phyloP scores from a whole-genome alignment of 2,797 vertebrate species.

The Chelon labrosus region DNA sequence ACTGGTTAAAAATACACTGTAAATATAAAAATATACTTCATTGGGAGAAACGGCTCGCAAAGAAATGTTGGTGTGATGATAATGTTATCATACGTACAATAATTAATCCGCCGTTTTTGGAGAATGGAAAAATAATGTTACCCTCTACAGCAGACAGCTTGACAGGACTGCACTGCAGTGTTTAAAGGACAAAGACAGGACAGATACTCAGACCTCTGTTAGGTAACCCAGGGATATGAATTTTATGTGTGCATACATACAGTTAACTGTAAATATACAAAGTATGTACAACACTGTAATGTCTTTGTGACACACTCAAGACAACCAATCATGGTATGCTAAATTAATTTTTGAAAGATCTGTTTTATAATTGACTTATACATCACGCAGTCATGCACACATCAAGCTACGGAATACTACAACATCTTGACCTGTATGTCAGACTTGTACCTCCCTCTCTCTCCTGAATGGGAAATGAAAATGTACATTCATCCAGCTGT shows the following conservation, averaged over 20 bases:
- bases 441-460: neutral
- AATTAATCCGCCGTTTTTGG: conserved; percentile 28
- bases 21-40: conserved; percentile 26
- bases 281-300: conserved; percentile 23
- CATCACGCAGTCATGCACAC: neutral
- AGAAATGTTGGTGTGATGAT: conserved; percentile 5
- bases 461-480: conserved; percentile 2
- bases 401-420: too few species aligned
- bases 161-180: conserved; percentile 1
- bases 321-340: conserved; percentile 12
- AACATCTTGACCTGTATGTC: neutral
- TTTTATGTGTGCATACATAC: conserved; percentile 25
- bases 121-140: conserved; percentile 11
- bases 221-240: conserved; percentile 37
- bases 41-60: conserved; percentile 24
- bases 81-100: neutral
- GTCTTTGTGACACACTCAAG: conserved; percentile 19
- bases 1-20: conserved; percentile 22
- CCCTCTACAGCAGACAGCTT: neutral
- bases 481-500: neutral
- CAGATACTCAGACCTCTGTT: conserved; percentile 19
- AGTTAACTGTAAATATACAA: conserved; percentile 33
- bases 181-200: neutral
- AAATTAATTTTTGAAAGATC: conserved; percentile 30
- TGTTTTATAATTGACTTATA: conserved; percentile 26